Percentiles rank a stretch among this genome's conserved stretches.
These are phyloP conservation scores for Lasioglossum lativentre DNA, from an alignment of 2,888 invertebrate genomes.

Conservation along the genomic window DNA sequence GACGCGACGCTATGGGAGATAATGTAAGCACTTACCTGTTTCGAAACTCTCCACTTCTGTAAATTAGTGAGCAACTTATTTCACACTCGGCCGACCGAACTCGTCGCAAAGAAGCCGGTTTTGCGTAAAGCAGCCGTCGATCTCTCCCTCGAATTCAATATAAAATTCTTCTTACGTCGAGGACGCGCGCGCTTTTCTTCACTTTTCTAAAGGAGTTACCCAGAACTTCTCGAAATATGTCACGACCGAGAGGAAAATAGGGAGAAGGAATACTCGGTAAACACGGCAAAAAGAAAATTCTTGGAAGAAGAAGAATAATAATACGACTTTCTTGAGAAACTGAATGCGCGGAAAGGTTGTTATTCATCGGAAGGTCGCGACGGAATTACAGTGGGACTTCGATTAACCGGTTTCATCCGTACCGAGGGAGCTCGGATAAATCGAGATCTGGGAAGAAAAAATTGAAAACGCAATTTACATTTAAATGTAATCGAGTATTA, in stretches of 20 bases:
- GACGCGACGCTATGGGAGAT: not conserved
- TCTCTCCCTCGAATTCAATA: not conserved
- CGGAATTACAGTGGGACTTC: not conserved
- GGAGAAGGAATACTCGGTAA: not conserved
- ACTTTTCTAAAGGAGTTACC: not conserved
- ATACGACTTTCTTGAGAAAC: not conserved
- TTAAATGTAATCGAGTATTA: not conserved
- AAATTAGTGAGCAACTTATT: not conserved
- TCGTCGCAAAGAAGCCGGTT: not conserved
- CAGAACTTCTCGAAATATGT: not conserved
- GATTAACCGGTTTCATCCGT: too few species aligned
- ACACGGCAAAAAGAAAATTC: not conserved
- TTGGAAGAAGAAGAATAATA: not conserved
- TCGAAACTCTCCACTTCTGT: not conserved
- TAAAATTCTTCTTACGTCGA: not conserved
- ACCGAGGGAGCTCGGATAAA: too few species aligned
- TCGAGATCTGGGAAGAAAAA: too few species aligned
- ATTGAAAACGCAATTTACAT: too few species aligned
- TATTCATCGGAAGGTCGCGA: not conserved
- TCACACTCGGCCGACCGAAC: not conserved
- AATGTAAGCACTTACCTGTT: slow-evolving; percentile 20
- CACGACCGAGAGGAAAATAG: not conserved
- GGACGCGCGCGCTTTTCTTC: not conserved
- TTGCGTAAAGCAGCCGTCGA: not conserved
- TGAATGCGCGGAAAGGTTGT: not conserved